Evolutionary conservation across 1,140 invertebrate genomes (phyloP).

Genomic region (Temnothorax longispinosus): DNA sequence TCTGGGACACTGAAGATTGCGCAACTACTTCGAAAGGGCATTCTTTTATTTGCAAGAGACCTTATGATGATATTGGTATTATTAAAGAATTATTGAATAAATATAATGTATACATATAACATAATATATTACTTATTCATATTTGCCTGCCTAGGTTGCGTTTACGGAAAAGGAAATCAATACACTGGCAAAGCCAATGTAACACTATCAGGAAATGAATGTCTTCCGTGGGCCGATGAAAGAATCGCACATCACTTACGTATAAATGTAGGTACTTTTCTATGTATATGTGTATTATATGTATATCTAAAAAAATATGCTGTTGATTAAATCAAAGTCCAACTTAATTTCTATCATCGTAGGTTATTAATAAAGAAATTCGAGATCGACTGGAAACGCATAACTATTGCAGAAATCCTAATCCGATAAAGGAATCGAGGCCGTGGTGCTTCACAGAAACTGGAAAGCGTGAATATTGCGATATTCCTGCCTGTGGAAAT

Average conservation of each 20-base stretch:
- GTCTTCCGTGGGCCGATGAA: conserved; percentile 85
- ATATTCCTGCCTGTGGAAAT: conserved; percentile 86
- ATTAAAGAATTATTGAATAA: conserved; percentile 14
- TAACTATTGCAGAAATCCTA: conserved; percentile 87
- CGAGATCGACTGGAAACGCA: conserved; percentile 82
- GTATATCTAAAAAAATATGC: neutral
- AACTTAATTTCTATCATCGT: conserved; percentile 16
- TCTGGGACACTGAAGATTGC: conserved; percentile 86
- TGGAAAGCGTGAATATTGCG: conserved; percentile 86
- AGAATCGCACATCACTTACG: conserved; percentile 80
- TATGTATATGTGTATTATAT: neutral
- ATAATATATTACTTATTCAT: too few relatives aligned
- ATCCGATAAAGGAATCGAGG: conserved; percentile 82
- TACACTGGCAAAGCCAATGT: conserved; percentile 86
- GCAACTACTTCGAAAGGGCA: conserved; percentile 81
- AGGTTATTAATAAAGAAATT: conserved; percentile 76
- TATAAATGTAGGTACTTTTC: conserved; percentile 74
- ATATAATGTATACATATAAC: neutral
- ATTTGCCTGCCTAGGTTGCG: conserved; percentile 82
- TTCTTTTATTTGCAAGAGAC: conserved; percentile 86
- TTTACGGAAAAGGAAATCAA: conserved; percentile 85
- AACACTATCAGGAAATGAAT: conserved; percentile 83
- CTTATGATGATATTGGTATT: conserved; percentile 85
- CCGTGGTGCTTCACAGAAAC: conserved; percentile 87
- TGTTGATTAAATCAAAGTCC: neutral